phyloP scores from a whole-genome alignment of 2,797 vertebrate genomes.

The Eutrigla gurnardus region DNA sequence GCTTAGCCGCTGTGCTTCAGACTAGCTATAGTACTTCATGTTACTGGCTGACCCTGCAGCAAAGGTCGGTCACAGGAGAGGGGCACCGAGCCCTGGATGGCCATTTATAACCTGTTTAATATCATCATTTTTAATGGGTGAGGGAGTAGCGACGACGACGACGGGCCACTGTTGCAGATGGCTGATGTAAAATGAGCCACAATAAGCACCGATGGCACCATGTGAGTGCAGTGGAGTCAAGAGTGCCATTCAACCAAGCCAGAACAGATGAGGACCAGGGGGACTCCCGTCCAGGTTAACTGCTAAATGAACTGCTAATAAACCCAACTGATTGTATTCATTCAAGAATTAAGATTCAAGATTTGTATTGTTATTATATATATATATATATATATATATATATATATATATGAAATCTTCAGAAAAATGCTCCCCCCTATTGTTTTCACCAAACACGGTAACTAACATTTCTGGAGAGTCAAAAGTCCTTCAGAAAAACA shows the following conservation, averaged over 20 bases:
- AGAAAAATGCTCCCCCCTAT: neutral
- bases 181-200: conserved; percentile 41
- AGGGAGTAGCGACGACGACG: conserved; percentile 31
- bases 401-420: neutral
- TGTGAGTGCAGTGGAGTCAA: conserved; percentile 13
- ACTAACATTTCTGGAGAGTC: neutral
- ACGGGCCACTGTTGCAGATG: conserved; percentile 39
- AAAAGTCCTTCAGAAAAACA: neutral
- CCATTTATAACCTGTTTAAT: conserved; percentile 31
- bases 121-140: conserved; percentile 32
- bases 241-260: conserved; percentile 25
- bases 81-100: conserved; percentile 25
- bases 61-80: conserved; percentile 38
- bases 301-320: conserved; percentile 9
- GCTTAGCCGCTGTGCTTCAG: conserved; percentile 29
- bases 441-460: neutral
- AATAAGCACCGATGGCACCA: conserved; percentile 25
- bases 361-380: too few relatives aligned
- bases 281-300: neutral
- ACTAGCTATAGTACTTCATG: conserved; percentile 38
- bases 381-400: too few relatives aligned
- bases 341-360: neutral
- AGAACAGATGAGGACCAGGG: conserved; percentile 1
- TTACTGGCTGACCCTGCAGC: conserved; percentile 37
- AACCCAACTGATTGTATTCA: neutral